Evolutionary conservation across 2,888 invertebrate species (phyloP).

Genomic region (Caenorhabditis virilis): DNA sequence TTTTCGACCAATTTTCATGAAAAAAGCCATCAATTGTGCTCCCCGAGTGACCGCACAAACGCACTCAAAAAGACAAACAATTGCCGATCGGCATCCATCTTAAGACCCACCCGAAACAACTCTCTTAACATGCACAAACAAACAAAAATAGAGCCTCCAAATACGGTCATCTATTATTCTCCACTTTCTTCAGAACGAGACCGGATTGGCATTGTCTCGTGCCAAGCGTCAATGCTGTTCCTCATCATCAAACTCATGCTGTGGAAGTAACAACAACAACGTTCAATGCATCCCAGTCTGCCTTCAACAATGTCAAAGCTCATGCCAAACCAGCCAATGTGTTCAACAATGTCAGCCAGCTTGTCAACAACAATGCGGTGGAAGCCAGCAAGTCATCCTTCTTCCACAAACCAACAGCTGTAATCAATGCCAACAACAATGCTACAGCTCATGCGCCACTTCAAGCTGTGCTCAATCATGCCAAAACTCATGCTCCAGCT

Average conservation of each 20-base stretch:
- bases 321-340: constrained; percentile 43
- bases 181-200: too few species aligned
- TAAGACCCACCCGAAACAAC: not conserved
- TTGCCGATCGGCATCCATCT: too few species aligned
- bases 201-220: constrained; percentile 43
- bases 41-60: constrained; percentile 5
- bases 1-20: too few species aligned
- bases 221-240: constrained; percentile 58
- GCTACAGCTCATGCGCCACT: constrained; percentile 44
- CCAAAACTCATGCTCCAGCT: constrained; percentile 35
- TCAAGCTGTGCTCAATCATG: constrained; percentile 47
- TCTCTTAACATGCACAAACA: not conserved
- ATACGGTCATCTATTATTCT: not conserved
- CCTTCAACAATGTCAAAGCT: constrained; percentile 52
- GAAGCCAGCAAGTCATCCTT: constrained; percentile 31
- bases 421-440: constrained; percentile 53
- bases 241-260: constrained; percentile 47
- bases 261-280: constrained; percentile 35
- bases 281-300: constrained; percentile 49
- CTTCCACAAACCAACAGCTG: constrained; percentile 41
- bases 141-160: not conserved
- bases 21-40: not conserved
- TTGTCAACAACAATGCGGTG: constrained; percentile 53
- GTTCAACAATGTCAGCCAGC: constrained; percentile 47
- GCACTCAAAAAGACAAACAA: too few species aligned